Evolutionary conservation across 2,888 invertebrate species (phyloP).

Genomic region (Adela reaumurella): DNA sequence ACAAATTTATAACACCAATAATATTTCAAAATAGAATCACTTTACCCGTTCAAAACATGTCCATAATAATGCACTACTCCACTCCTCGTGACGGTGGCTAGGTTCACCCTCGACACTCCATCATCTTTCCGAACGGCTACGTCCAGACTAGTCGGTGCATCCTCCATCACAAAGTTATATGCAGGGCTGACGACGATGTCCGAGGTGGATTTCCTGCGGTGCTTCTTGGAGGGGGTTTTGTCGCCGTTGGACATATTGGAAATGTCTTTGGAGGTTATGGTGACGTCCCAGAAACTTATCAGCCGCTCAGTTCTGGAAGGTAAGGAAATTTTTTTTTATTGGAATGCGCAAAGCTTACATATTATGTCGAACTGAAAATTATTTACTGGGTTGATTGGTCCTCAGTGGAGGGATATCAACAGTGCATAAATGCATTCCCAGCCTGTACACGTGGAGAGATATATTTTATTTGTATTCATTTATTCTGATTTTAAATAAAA

Average conservation of each 20-base stretch:
- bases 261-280: slow-evolving; percentile 26
- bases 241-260: slow-evolving; percentile 27
- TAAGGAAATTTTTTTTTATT: too few species aligned
- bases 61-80: slow-evolving; percentile 78
- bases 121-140: slow-evolving; percentile 47
- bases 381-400: too few species aligned
- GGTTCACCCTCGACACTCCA: slow-evolving; percentile 42
- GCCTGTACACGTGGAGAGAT: too few species aligned
- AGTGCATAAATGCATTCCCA: too few species aligned
- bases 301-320: slow-evolving; percentile 44
- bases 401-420: too few species aligned
- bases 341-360: too few species aligned
- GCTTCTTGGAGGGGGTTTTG: slow-evolving; percentile 28
- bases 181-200: slow-evolving; percentile 19
- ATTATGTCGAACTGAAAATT: too few species aligned
- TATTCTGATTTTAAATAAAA: too few species aligned
- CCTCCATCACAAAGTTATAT: slow-evolving; percentile 66
- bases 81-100: slow-evolving; percentile 63
- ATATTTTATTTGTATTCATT: too few species aligned
- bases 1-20: too few species aligned
- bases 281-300: slow-evolving; percentile 44
- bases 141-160: slow-evolving; percentile 53
- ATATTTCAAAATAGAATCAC: slow-evolving; percentile 3
- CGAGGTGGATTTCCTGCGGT: slow-evolving; percentile 27
- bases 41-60: slow-evolving; percentile 72